A percentile compares a stretch with the other conserved stretches of the same genome.
phyloP scores from a whole-genome alignment of 2,888 invertebrate genomes.

The Nemotelus nigrinus region DNA sequence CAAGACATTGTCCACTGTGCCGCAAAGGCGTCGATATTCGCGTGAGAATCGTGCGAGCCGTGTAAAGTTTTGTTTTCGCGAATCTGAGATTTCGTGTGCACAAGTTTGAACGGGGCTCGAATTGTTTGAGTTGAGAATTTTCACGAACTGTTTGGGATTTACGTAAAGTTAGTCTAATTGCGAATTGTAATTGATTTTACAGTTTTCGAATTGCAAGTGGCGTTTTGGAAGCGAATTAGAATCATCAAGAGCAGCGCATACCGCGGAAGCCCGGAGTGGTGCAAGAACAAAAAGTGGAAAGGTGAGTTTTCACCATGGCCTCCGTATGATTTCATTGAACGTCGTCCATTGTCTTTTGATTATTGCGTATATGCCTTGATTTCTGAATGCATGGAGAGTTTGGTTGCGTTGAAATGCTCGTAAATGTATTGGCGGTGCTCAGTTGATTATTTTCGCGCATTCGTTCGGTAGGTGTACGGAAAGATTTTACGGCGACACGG shows the following conservation, averaged over 20 bases:
- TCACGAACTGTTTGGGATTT: slow-evolving; percentile 1
- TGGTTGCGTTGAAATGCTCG: not conserved
- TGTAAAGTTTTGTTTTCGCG: slow-evolving; percentile 8
- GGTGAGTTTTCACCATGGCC: slow-evolving; percentile 17
- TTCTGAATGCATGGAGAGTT: not conserved
- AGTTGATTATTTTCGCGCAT: not conserved
- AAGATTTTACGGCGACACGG: too few relatives aligned
- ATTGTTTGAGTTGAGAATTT: slow-evolving; percentile 3
- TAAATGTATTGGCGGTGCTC: not conserved
- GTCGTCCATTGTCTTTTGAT: not conserved
- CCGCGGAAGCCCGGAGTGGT: not conserved
- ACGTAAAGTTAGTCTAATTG: slow-evolving; percentile 26
- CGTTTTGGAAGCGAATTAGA: not conserved
- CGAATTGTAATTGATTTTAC: slow-evolving; percentile 35
- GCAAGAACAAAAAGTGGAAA: slow-evolving; percentile 26
- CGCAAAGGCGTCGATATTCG: slow-evolving; percentile 8
- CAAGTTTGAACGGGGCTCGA: not conserved
- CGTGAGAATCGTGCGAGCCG: not conserved
- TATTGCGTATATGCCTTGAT: not conserved
- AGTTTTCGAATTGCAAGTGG: slow-evolving; percentile 21
- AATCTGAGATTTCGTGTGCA: not conserved
- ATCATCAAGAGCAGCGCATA: not conserved
- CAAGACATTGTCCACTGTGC: not conserved
- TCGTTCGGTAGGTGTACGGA: too few relatives aligned
- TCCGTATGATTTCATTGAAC: slow-evolving; percentile 10